phyloP scores from a whole-genome alignment of 2,888 invertebrate species.

The Ypsolopha scabrella region DNA sequence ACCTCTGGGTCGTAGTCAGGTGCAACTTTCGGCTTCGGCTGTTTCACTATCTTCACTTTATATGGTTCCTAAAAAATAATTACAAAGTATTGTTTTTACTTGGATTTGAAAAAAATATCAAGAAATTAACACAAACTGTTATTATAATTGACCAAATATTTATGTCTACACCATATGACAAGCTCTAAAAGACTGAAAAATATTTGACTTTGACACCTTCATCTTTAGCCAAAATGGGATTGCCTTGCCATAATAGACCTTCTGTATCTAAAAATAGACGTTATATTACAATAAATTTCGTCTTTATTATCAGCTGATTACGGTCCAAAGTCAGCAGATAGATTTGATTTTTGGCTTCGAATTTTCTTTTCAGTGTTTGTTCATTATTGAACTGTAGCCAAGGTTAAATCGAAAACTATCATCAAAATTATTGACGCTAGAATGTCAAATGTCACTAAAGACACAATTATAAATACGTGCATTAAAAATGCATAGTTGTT shows the following conservation, averaged over 20 bases:
- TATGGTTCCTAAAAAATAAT: slow-evolving; percentile 40
- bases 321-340: neutral
- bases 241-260: neutral
- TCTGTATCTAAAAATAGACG: too few species aligned
- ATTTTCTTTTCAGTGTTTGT: slow-evolving; percentile 4
- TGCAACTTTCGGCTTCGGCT: slow-evolving; percentile 55
- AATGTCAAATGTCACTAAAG: slow-evolving; percentile 17
- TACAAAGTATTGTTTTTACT: neutral
- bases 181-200: neutral
- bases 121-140: neutral
- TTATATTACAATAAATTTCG: too few species aligned
- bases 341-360: neutral
- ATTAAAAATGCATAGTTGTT: slow-evolving; percentile 12
- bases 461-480: slow-evolving; percentile 16
- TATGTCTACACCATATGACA: neutral
- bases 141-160: neutral
- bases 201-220: neutral
- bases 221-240: neutral
- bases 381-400: slow-evolving; percentile 15
- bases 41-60: slow-evolving; percentile 69
- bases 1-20: slow-evolving; percentile 53
- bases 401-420: slow-evolving; percentile 10
- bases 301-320: too few species aligned
- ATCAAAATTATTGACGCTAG: slow-evolving; percentile 11
- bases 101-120: neutral